A percentile compares a stretch with the other conserved stretches of the same genome.
Conservation (phyloP, 2,797 vertebrate species). For the Aplochiton taeniatus region DNA sequence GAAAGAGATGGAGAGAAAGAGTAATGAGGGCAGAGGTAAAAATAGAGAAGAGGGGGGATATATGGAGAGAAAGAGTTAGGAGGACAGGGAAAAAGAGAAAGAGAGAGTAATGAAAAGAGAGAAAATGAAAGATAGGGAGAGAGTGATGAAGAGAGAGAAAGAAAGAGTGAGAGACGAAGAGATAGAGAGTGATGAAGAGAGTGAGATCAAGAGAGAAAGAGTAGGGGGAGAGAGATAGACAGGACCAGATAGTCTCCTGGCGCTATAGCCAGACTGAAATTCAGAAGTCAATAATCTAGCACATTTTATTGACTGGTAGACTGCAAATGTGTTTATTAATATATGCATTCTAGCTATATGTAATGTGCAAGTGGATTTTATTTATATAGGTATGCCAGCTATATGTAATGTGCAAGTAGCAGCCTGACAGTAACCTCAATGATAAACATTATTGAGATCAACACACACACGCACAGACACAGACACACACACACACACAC, state of each 20-base stretch:
- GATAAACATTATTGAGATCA: constrained; percentile 37
- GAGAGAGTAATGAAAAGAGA: constrained; percentile 10
- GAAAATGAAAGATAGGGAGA: neutral
- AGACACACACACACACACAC: too few relatives aligned
- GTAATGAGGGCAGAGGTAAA: neutral
- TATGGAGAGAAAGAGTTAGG: neutral
- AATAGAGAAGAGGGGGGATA: neutral
- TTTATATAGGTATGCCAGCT: constrained; percentile 14
- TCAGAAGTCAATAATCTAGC: constrained; percentile 24
- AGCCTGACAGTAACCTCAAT: constrained; percentile 21
- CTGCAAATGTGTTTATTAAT: constrained; percentile 27
- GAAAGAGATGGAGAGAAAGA: constrained; percentile 19
- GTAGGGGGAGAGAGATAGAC: too few relatives aligned
- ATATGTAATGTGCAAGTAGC: constrained; percentile 18
- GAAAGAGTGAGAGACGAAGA: constrained; percentile 12
- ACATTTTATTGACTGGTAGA: constrained; percentile 18
- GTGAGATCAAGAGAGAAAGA: neutral
- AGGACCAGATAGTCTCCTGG: constrained; percentile 3
- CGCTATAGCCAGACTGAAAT: too few relatives aligned
- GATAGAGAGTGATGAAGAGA: neutral
- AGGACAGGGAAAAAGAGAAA: constrained; percentile 30
- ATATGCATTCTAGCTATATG: neutral
- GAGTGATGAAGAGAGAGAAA: neutral
- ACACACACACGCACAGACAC: constrained; percentile 19
- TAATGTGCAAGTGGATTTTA: constrained; percentile 20